Percentiles rank a stretch among this genome's conserved stretches.
These are phyloP conservation scores for Ectropis crepuscularia DNA, from an alignment of 2,888 invertebrate species.

Conservation along the genomic window DNA sequence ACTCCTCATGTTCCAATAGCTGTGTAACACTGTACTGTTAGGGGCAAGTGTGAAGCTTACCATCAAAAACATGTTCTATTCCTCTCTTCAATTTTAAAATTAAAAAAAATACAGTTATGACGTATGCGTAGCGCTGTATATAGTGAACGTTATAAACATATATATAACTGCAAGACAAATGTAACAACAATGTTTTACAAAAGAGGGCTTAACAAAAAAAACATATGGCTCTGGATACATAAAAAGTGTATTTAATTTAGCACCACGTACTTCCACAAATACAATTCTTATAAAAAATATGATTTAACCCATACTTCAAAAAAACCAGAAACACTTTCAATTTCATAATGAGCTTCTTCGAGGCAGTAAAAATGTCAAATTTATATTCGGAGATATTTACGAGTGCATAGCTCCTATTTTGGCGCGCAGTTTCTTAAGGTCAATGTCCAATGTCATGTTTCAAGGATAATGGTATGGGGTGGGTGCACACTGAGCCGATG, in stretches of 20 bases:
- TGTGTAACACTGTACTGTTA: no score
- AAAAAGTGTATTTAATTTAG: background rate
- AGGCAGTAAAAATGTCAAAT: conserved; percentile 44
- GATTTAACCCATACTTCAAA: background rate
- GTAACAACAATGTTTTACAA: no score
- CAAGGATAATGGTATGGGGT: conserved; percentile 51
- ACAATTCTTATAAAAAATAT: background rate
- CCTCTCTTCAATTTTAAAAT: no score
- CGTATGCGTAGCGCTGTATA: no score
- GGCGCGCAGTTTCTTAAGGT: conserved; percentile 50
- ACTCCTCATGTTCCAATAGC: no score
- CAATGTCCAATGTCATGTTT: conserved; percentile 51
- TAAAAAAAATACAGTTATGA: no score
- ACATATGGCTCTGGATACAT: no score
- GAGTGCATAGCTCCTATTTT: conserved; percentile 50
- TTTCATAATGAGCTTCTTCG: conserved; percentile 28
- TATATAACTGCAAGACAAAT: no score
- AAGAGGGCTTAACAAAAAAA: no score
- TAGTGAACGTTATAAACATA: no score
- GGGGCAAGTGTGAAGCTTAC: no score
- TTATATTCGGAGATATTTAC: conserved; percentile 48
- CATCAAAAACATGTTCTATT: no score
- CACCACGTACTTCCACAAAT: background rate
- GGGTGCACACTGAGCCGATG: conserved; percentile 30
- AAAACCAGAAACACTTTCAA: conserved; percentile 23